phyloP scores from a whole-genome alignment of 1,140 invertebrate genomes.

The Drosophila kepulauana region DNA sequence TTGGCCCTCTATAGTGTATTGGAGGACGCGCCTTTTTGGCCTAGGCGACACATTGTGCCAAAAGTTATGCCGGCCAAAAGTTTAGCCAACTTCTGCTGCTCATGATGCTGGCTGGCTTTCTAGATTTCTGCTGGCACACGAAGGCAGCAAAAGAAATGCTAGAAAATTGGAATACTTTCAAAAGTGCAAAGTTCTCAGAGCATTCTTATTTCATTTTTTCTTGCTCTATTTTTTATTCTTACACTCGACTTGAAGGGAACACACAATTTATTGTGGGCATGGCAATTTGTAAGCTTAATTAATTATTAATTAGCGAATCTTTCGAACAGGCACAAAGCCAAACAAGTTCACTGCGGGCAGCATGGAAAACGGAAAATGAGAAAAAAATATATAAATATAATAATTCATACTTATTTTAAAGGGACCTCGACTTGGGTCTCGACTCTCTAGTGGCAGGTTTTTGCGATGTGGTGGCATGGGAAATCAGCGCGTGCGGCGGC shows the following conservation, averaged over 20 bases:
- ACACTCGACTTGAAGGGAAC: neutral
- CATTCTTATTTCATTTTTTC: no score
- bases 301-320: conserved; percentile 79
- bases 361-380: neutral
- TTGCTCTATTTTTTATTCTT: conserved; percentile 28
- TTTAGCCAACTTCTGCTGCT: conserved; percentile 49
- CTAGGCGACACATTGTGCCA: conserved; percentile 71
- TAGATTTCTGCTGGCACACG: neutral
- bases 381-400: conserved; percentile 57
- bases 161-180: conserved; percentile 81
- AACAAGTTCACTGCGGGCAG: conserved; percentile 50
- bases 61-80: conserved; percentile 63
- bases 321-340: conserved; percentile 63
- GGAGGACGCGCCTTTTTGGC: conserved; percentile 19
- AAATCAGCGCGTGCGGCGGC: conserved; percentile 65
- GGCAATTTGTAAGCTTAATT: conserved; percentile 74
- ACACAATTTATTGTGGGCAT: conserved; percentile 20
- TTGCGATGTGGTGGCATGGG: neutral
- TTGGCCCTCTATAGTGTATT: neutral
- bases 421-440: conserved; percentile 30
- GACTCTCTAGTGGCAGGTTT: neutral
- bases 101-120: no score
- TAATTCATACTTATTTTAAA: conserved; percentile 70
- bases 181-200: conserved; percentile 53
- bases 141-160: conserved; percentile 47